Base-by-base conservation (phyloP, 2,888 invertebrate genomes). In the Iphiclides podalirius region DNA sequence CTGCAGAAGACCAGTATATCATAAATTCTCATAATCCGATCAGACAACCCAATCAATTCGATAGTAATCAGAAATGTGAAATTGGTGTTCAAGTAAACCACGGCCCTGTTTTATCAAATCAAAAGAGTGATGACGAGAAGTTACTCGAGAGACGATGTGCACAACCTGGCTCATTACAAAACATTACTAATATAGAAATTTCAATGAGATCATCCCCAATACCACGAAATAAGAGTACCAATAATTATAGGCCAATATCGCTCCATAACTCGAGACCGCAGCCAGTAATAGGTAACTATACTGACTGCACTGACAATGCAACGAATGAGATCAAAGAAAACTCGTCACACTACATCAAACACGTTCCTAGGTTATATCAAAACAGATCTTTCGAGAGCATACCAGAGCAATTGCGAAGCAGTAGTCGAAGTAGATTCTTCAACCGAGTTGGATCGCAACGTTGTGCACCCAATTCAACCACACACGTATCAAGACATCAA, bases 91-190 rank as follows among this genome's bases (percentile, higher is more conserved):
- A 81, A 72, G 76, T 75, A 3, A 78, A 72, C 54, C 79, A 80
- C 52, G 66, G 67, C 31, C 65, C 67, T 41, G 55, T 72, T 45
- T 64, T 67, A 60, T 75, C 78, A 47, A 87, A 79, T 63, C 86
- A 86, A 64, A 89, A 88, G 64, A 90, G 89, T 61, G 89, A 90
- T 47, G 89, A 90, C 53, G 89, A 90, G 70, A 90, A 90, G 60
- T 65, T 90, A 60, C 59, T 85, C 48, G 89, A 90, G 62, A 75
- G 81, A 55, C 70, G 71, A 54, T 79, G 78, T 47, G 66, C 80
- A 14, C 81, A 83, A 39, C 75, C 82, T 23, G 67, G 84, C 20
- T 85, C 88, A 38, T 70, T 88, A 47, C 89, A 89, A 69, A 89
- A 89, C 63, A 83, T 89, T 47, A 88, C 86, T 4, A 87, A 87